Conservation (phyloP, 2,113 vertebrate genomes). For the Burhinus bistriatus region DNA sequence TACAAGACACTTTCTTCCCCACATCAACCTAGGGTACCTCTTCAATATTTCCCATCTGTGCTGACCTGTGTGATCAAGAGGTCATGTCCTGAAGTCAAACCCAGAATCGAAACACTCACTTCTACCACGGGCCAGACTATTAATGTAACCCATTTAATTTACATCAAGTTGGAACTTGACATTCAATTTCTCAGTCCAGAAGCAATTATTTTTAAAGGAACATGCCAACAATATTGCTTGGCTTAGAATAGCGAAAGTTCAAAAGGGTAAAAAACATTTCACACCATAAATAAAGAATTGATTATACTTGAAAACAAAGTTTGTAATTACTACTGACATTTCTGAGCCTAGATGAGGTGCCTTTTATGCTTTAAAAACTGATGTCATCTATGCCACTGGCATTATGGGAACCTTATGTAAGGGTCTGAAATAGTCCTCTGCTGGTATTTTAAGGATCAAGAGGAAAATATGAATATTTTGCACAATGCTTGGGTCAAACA, state of each 20-base stretch:
- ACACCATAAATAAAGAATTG: slow-evolving; percentile 67
- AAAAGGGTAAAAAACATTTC: slow-evolving; percentile 61
- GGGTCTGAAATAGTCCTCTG: neutral
- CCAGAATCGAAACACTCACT: slow-evolving; percentile 35
- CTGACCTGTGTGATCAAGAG: slow-evolving; percentile 52
- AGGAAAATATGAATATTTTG: neutral
- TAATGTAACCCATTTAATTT: slow-evolving; percentile 58
- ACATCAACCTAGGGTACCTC: slow-evolving; percentile 4
- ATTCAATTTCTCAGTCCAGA: slow-evolving; percentile 52
- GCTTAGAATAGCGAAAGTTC: slow-evolving; percentile 49
- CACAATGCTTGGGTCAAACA: neutral
- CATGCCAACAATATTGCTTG: slow-evolving; percentile 53
- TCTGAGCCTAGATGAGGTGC: slow-evolving; percentile 53
- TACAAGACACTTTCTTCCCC: slow-evolving; percentile 38
- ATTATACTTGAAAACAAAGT: slow-evolving; percentile 55
- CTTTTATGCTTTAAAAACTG: slow-evolving; percentile 50
- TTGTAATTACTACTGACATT: slow-evolving; percentile 65
- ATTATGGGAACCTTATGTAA: slow-evolving; percentile 65
- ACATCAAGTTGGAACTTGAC: slow-evolving; percentile 40
- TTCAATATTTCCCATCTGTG: slow-evolving; percentile 45
- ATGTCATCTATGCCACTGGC: slow-evolving; percentile 36
- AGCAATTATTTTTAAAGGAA: slow-evolving; percentile 70
- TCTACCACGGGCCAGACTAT: slow-evolving; percentile 15
- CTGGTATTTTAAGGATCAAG: neutral
- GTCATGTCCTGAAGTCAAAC: slow-evolving; percentile 56